A percentile compares a stretch with the other conserved stretches of the same genome.
Evolutionary conservation across 1,140 invertebrate genomes (phyloP).

Genomic region (Drosophila kepulauana): DNA sequence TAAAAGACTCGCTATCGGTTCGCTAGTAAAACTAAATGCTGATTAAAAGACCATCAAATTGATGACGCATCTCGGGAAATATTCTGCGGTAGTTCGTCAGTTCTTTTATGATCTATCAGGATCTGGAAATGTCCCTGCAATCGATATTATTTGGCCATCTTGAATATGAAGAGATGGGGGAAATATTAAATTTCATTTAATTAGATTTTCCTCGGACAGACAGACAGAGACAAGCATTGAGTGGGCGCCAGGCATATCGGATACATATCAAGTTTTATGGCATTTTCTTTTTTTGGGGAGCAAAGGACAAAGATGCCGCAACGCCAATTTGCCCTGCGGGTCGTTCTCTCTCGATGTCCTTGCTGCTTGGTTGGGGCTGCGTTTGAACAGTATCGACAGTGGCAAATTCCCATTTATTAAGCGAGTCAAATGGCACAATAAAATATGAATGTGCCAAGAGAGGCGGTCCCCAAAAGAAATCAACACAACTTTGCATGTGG

Average conservation of each 20-base stretch:
- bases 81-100: conserved; percentile 1
- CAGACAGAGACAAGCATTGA: conserved; percentile 18
- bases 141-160: conserved; percentile 29
- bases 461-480: conserved; percentile 23
- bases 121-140: conserved; percentile 7
- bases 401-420: conserved; percentile 63
- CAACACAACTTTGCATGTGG: conserved; percentile 53
- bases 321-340: conserved; percentile 20
- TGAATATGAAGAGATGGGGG: conserved; percentile 13
- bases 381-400: conserved; percentile 39
- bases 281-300: conserved; percentile 21
- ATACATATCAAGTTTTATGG: conserved; percentile 63
- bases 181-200: conserved; percentile 67
- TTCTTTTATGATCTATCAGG: conserved; percentile 1
- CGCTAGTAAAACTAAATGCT: background rate
- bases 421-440: conserved; percentile 58
- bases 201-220: conserved; percentile 59
- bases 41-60: conserved; percentile 1
- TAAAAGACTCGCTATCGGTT: background rate
- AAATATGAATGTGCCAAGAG: conserved; percentile 42
- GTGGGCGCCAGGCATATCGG: conserved; percentile 41
- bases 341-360: background rate
- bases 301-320: conserved; percentile 33
- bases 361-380: background rate
- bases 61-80: background rate